Conservation (phyloP, 2,797 vertebrate genomes). For the Glossophaga mutica region DNA sequence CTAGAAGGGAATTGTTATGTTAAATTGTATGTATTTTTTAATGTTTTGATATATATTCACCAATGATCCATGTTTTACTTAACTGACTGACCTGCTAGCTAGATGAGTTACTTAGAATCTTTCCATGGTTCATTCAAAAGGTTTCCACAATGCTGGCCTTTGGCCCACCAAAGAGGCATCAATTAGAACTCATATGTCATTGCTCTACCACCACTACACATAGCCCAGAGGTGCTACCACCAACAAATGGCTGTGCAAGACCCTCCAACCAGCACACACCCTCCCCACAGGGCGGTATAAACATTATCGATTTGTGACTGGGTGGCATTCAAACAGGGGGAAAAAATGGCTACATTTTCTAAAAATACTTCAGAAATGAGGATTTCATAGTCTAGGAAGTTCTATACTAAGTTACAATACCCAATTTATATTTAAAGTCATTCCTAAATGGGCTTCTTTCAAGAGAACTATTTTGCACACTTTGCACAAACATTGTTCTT, state of each 20-base stretch:
- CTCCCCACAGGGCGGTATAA: background rate
- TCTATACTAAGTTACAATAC: background rate
- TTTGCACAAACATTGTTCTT: constrained; percentile 16
- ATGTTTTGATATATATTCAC: background rate
- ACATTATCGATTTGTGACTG: background rate
- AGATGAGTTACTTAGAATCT: background rate
- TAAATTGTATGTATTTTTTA: background rate
- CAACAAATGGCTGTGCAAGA: background rate
- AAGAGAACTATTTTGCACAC: background rate
- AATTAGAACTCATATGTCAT: background rate
- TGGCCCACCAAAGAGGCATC: background rate
- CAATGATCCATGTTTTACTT: background rate
- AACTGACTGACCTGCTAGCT: background rate
- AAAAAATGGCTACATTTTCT: background rate
- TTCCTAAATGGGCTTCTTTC: constrained; percentile 14
- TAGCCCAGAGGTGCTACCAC: background rate
- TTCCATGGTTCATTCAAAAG: background rate
- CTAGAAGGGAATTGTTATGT: background rate
- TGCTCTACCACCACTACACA: background rate
- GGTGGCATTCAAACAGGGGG: background rate
- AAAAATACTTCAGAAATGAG: constrained; percentile 41
- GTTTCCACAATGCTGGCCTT: background rate
- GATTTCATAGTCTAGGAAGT: background rate
- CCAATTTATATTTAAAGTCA: background rate
- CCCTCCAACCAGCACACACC: background rate